phyloP scores from a whole-genome alignment of 2,113 vertebrate genomes.

The Anser brachyrhynchus region DNA sequence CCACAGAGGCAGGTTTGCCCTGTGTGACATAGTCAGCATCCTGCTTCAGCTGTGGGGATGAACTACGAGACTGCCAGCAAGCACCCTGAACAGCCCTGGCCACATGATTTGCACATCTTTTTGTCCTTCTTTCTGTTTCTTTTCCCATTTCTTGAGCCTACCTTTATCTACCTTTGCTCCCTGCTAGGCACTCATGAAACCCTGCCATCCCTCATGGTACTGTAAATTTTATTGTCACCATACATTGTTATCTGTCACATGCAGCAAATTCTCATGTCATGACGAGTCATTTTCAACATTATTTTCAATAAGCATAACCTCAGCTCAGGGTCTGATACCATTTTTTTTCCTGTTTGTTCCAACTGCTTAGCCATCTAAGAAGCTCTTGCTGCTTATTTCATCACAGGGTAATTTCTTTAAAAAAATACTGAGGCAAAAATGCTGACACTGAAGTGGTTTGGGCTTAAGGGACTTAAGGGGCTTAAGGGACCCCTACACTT shows the following conservation, averaged over 20 bases:
- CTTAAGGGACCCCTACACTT: not conserved
- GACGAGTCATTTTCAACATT: not conserved
- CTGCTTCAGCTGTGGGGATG: not conserved
- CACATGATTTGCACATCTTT: rapidly evolving
- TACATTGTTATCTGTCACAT: not conserved
- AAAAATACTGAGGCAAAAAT: not conserved
- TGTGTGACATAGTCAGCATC: not conserved
- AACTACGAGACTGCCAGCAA: not conserved
- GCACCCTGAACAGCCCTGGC: not conserved
- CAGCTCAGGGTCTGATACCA: not conserved
- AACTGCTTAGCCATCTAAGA: rapidly evolving
- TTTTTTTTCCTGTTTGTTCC: not conserved
- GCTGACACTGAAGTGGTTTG: not conserved
- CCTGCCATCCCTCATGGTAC: rapidly evolving
- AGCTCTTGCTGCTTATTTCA: not conserved
- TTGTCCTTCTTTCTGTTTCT: not conserved
- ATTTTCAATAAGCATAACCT: not conserved
- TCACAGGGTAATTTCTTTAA: not conserved
- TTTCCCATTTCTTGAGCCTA: not conserved
- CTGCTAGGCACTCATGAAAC: not conserved
- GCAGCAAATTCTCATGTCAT: not conserved
- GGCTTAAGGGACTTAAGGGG: not conserved
- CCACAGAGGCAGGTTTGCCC: not conserved
- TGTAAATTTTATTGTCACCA: not conserved
- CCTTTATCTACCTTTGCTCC: not conserved